Evolutionary conservation across 2,797 vertebrate genomes (phyloP), one percentile per base, ranked within the genome.

Genomic region (Oreochromis mossambicus): DNA sequence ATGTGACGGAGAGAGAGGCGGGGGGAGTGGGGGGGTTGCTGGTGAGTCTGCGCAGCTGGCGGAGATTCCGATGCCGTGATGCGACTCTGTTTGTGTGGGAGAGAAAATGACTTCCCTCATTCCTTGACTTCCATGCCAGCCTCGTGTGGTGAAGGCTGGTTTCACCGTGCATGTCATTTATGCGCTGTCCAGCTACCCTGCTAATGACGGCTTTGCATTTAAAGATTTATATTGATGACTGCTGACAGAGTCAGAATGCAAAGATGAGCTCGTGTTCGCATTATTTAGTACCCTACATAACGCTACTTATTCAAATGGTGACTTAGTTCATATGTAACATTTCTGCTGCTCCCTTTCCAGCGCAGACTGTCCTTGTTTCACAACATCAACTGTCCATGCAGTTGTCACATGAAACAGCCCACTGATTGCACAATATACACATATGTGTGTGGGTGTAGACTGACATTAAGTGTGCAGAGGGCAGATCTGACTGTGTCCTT

Each of bases 21-120:
- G 58, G 19, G 10, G 58, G 26, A 2, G 32, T 3, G 58, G 12
- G 9, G 5, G 55, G 0, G 3, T 6, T 4, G 52, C 82, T 77
- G 79, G 87, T 8, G 94, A 89, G 92, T 82, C 91, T 95, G 94
- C 92, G 95, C 93, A 94, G 92, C 94, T 93, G 95, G 84, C 80
- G 91, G 93, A 93, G 94, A 93, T 92, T 92, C 93, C 94, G 89
- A 91, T 92, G 92, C 90, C 90, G 94, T 93, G 93, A 92, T 90
- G 90, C 6, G 91, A 87, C 88, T 8, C 9, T 78, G 85, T 77
- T 75, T 43, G 82, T 55, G 79, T 70, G 81, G 11, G 82, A n/a
- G 81, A 52, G 55, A 55, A 81, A 77, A 80, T 82, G 79, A 80
- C 82, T 85, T 51, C 81, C 84, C 82, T 86, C 80, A 79, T 80